These are phyloP conservation scores for Nezara viridula DNA, from an alignment of 2,888 invertebrate genomes.

Conservation along the genomic window DNA sequence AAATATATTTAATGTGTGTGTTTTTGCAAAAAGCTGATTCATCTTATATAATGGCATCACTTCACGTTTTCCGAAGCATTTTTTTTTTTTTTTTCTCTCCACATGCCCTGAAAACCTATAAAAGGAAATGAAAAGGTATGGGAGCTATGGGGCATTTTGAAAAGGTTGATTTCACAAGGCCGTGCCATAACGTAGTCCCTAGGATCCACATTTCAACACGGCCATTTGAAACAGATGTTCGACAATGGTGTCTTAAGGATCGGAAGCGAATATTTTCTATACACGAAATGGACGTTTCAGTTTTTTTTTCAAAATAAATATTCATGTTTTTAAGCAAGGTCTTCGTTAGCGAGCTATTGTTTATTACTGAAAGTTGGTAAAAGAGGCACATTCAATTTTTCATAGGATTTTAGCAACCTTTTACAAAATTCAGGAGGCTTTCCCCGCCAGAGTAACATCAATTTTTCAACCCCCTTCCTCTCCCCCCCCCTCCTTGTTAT, in stretches of 20 bases:
- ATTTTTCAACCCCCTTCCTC: neutral
- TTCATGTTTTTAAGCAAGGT: conserved; percentile 8
- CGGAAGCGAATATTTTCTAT: neutral
- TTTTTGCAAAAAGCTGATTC: neutral
- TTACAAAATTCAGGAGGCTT: neutral
- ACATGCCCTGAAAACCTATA: conserved; percentile 24
- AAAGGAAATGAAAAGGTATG: conserved; percentile 28
- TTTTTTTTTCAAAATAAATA: conserved; percentile 15
- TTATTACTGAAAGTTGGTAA: conserved; percentile 2
- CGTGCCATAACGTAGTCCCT: neutral
- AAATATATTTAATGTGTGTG: neutral
- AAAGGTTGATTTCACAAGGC: conserved; percentile 45
- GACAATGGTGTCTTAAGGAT: neutral
- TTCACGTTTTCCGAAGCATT: neutral
- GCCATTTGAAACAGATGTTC: neutral
- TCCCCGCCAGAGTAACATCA: neutral
- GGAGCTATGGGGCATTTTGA: conserved; percentile 25
- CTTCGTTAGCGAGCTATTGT: conserved; percentile 32
- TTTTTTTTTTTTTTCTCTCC: neutral
- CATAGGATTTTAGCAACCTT: conserved; percentile 33
- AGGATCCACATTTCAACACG: conserved; percentile 6
- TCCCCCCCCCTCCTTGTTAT: neutral
- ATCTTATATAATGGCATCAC: neutral
- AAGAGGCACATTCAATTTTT: conserved; percentile 25
- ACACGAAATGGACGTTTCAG: conserved; percentile 13